Percentiles rank a stretch among this genome's conserved stretches.
Evolutionary conservation across 2,888 invertebrate genomes (phyloP).

Genomic region (Eucera pruinosa): DNA sequence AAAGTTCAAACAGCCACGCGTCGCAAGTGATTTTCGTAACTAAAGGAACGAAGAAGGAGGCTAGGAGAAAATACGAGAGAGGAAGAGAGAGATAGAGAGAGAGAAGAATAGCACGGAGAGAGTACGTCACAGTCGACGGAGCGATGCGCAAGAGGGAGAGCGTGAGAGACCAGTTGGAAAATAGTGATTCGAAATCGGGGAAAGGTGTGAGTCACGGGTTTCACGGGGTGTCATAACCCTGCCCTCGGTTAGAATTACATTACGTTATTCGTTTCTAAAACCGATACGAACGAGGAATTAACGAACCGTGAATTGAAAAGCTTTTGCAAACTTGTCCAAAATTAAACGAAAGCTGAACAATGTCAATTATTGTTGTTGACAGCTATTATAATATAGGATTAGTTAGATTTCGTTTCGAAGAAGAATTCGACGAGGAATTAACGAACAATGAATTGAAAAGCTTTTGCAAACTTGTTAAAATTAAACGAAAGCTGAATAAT

Average conservation of each 20-base stretch:
- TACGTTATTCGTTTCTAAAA: constrained; percentile 61
- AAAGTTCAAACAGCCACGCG: not conserved
- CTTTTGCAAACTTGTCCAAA: constrained; percentile 44
- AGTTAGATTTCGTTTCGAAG: no score
- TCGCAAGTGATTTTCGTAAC: constrained; percentile 39
- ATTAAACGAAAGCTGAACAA: no score
- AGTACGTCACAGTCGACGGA: constrained; percentile 73
- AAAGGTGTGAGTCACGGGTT: constrained; percentile 74
- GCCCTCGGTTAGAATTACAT: constrained; percentile 51
- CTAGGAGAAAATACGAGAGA: constrained; percentile 10
- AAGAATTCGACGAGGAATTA: no score
- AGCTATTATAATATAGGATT: no score
- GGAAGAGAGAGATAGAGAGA: constrained; percentile 23
- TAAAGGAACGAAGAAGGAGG: constrained; percentile 24
- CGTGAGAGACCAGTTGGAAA: constrained; percentile 74
- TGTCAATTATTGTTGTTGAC: no score
- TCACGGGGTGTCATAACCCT: constrained; percentile 72
- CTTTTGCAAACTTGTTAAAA: no score
- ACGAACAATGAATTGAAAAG: no score
- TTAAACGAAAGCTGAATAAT: no score
- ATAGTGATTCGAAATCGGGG: constrained; percentile 73
- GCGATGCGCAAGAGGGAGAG: constrained; percentile 73
- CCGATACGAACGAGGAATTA: constrained; percentile 54
- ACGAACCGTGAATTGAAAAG: constrained; percentile 60
- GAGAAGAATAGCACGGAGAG: constrained; percentile 57